Base-by-base conservation (phyloP, 2,888 invertebrate genomes). In the Cecidostiba fungosa region DNA sequence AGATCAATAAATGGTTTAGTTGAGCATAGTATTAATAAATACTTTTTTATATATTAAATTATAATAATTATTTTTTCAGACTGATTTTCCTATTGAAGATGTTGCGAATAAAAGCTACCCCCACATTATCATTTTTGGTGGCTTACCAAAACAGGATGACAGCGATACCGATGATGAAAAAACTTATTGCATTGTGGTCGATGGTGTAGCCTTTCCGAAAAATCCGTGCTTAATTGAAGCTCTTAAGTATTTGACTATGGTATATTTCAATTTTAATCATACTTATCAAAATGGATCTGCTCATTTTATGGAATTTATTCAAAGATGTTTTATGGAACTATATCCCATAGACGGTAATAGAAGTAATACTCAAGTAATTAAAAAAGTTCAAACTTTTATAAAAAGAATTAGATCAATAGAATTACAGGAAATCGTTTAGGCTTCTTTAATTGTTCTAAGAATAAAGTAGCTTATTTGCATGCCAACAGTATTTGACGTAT, bases 241-340 rank as follows among this genome's bases (percentile, higher is more conserved):
- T 19, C 14, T 19, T 54, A 54, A 54, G 10, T 54, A 19, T 54
- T 54, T 54, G 0, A 3, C 10, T 54, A 10, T 54, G 54, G 54
- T 10, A 19, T 54, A 6, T 54, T 54, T 54, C 54, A 54, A 54
- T 54, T 54, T 54, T 54, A 54, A 54, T 54, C 54, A 54, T 10
- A 54, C 54, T 3, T 54, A 54, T 19, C 16, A 54, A 54, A 14
- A 14, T 19, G 14, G 5, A 19, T 54, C 10, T 54, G 54, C 54
- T 6, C 54, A 54, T 54, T 54, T 54, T 54, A 54, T 54, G 54
- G 54, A 54, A 54, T 54, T 69, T 69, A 16, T 69, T 19, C 54
- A 54, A 10, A 54, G 54, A 54, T 54, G 54, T 54, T 54, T 54
- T 54, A 54, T 54, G 54, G 29, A 69, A 14, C 12, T n/a, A 3